These are phyloP conservation scores for Trissonchulus latispiculum DNA, from an alignment of 2,888 invertebrate genomes.

Conservation along the genomic window DNA sequence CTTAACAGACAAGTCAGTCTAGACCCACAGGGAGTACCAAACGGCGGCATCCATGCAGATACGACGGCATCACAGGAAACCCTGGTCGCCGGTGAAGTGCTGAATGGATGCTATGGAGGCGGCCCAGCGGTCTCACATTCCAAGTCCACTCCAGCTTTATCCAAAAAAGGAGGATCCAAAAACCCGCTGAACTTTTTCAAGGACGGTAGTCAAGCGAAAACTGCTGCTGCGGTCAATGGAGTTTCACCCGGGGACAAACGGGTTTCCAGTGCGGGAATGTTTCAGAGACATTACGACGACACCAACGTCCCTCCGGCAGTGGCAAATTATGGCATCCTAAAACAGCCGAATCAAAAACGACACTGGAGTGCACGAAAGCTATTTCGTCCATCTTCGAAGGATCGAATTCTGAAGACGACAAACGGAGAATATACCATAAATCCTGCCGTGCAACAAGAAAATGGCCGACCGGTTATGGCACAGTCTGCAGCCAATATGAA, in stretches of 20 bases:
- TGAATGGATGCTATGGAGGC: background rate
- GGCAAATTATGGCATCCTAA: background rate
- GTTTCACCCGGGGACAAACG: background rate
- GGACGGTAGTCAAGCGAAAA: background rate
- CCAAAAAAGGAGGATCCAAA: background rate
- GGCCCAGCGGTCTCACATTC: background rate
- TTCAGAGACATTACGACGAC: background rate
- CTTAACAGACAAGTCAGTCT: background rate
- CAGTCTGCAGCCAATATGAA: too few relatives aligned
- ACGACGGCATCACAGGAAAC: background rate
- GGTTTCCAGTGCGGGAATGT: background rate
- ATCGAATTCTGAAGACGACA: constrained; percentile 8
- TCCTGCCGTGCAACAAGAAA: too few relatives aligned
- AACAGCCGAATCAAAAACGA: background rate
- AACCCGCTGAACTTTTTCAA: background rate
- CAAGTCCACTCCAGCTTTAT: background rate
- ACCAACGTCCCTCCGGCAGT: background rate
- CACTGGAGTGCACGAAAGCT: constrained; percentile 10
- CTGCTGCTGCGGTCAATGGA: background rate
- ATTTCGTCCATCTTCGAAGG: constrained; percentile 8
- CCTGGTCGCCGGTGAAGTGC: background rate
- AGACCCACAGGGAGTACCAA: background rate
- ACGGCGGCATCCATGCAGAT: background rate
- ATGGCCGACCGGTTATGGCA: too few relatives aligned
- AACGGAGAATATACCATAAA: too few relatives aligned